Base-by-base conservation (phyloP, 2,113 vertebrate species). In the Ptyas mucosa region DNA sequence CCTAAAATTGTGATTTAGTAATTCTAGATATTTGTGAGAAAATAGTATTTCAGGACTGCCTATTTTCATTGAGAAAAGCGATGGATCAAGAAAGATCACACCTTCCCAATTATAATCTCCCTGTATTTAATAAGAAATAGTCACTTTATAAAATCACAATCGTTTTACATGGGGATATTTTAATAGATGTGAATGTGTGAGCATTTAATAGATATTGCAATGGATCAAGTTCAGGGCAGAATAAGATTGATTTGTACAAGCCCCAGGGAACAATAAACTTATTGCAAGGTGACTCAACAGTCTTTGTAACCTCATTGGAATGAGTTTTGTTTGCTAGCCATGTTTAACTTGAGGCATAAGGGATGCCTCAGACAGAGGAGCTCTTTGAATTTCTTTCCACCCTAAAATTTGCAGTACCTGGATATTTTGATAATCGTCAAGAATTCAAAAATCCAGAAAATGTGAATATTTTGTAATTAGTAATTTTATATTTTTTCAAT, bases 211-310 rank as follows among this genome's bases (percentile, higher is more conserved):
- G 24, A 54, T 57, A 69, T 64, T 26, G 51, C 75, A 94, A 75
- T 34, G 15, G 64, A 21, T 91, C 21, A 34, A 94, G 49, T 24
- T 95, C 2, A 91, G 29, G 14, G 55, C 23, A 94, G 14, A 95
- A 89, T 24, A 24, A 64, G 92, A 95, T 88, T 88, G 85, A 85
- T 12, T 43, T 1, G 12, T 18, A 91, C 88, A 88, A 86, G 11
- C 15, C 26, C 26, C 18, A 21, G 0, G 18, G 11, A 23, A 54
- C 23, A 3, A 58, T 39, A 61, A 81, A 51, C 81, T 12, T 90
- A 54, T n/a, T 90, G 85, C 10, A n/a, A 81, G 39, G 81, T 58
- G 46, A 90, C 49, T 88, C 10, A 89, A 43, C n/a, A 53, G 26
- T 43, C n/a, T 20, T 55, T 34, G 10, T 75, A 51, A 69, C n/a